Evolutionary conservation across 2,113 vertebrate genomes (phyloP), one percentile per base, ranked within the genome.

Genomic region (Prionailurus viverrinus): DNA sequence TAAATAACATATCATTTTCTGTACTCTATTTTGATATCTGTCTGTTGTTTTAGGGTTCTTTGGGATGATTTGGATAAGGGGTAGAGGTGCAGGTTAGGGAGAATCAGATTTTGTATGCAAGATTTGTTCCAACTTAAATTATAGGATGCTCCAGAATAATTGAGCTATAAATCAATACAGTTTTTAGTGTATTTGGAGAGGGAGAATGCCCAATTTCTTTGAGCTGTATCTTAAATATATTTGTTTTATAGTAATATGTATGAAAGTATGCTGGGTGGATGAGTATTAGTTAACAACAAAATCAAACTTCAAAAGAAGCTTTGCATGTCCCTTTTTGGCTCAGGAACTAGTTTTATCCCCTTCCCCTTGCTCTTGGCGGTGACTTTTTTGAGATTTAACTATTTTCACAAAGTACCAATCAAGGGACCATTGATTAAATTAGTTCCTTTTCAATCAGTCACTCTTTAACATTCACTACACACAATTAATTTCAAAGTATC

Each of bases 41-140:
- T 96, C 25, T 97, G 39, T 96, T 45, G 21, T 76, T 29, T 73
- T 79, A 31, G 29, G 33, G 48, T 76, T 90, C n/a, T 85, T 58
- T 91, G n/a, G 19, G 4, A 31, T 41, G 9, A 7, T 80, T 79
- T 80, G 21, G 3, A 79, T 84, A 83, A 68, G 23, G 21, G 9
- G 27, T 88, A 89, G 11, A 84, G 63, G 7, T 78, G 16, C 31
- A 65, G 5, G 88, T 76, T 58, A n/a, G 13, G n/a, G 36, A 68
- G 1, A 36, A 78, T 63, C 8, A 80, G 25, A 94, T 81, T 78
- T 61, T 82, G 27, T 25, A 89, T 58, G 14, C 10, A 89, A 48
- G n/a, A 91, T 93, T 87, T 68, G 21, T 55, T 94, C 13, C 13
- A 82, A 81, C 86, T 93, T 91, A 97, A 96, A 97, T 27, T 76